These are phyloP conservation scores for Zhuqinia jingwanae DNA, from an alignment of 2,888 invertebrate species.

Conservation along the genomic window DNA sequence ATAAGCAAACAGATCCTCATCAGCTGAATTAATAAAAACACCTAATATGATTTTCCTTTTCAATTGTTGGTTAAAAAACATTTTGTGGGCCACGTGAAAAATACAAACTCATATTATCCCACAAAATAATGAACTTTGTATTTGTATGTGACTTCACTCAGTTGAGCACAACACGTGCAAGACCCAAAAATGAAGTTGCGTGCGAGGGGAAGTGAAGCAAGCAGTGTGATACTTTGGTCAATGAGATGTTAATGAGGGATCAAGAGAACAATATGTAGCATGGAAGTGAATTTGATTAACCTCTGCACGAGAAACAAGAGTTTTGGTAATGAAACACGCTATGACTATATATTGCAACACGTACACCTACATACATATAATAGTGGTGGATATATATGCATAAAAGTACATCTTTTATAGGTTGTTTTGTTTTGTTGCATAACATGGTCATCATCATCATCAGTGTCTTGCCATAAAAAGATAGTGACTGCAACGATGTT, in stretches of 20 bases:
- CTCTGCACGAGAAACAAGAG: conserved; percentile 9
- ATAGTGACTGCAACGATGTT: not conserved
- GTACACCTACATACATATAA: not conserved
- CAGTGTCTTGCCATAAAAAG: not conserved
- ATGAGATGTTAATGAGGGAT: conserved; percentile 53
- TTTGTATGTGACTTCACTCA: too few species aligned
- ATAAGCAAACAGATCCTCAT: too few species aligned
- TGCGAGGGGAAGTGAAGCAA: not conserved
- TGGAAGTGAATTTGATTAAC: conserved; percentile 60
- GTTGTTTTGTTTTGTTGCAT: not conserved
- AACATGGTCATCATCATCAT: conserved; percentile 7
- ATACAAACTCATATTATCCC: too few species aligned
- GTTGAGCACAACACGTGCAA: conserved; percentile 37
- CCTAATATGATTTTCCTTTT: too few species aligned
- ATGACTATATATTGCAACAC: not conserved
- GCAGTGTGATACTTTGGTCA: conserved; percentile 17
- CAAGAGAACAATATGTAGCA: conserved; percentile 20
- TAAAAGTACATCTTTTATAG: not conserved
- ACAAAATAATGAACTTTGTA: too few species aligned
- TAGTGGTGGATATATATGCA: not conserved
- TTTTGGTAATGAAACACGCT: not conserved
- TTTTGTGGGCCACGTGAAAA: too few species aligned
- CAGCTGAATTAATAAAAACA: too few species aligned
- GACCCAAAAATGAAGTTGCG: conserved; percentile 29
- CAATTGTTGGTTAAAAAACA: too few species aligned